Evolutionary conservation across 2,888 invertebrate species (phyloP), one percentile per base, ranked within the genome.

Genomic region (Cerceris ruficornis): DNA sequence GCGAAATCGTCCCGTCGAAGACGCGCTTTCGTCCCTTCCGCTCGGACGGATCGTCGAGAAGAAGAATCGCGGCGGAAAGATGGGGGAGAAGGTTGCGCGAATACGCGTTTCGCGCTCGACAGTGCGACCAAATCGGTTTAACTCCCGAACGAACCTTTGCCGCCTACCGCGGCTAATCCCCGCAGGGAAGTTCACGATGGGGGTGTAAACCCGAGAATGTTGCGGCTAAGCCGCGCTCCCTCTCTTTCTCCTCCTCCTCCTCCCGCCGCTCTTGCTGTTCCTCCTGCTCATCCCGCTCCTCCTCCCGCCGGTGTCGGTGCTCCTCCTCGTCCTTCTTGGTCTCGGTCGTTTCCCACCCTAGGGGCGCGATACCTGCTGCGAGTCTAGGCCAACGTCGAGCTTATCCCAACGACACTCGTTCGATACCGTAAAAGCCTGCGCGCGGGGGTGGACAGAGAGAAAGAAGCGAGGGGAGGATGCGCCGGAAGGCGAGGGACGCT

Each of bases 131-230:
- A 86, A 82, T 84, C 85, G 77, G 83, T 86, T 86, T 78, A 84
- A 78, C 80, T 80, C 71, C 50, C 65, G 78, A 77, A 71, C 79
- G 81, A 75, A 83, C 71, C 79, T 79, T 69, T 61, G 69, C 71
- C 76, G 70, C 72, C 81, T 75, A 76, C 70, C 83, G 68, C 60
- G 77, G 79, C 84, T 87, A 87, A 87, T 87, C 84, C 83, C 83
- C 81, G 72, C 80, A 76, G 84, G 78, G 77, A 81, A 83, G 80
- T 83, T 80, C 79, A 85, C 77, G 77, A 78, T 74, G 70, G 68
- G 75, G 85, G 83, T 83, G 86, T 87, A 87, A 87, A 87, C 83
- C 85, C 86, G 87, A 86, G 86, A 87, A 87, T 84, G 86, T 85
- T 81, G 87, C 83, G 82, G 86, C 80, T 87, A 83, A 87, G 82